Evolutionary conservation across 2,113 vertebrate genomes (phyloP).

Genomic region (Acanthochromis polyacanthus): DNA sequence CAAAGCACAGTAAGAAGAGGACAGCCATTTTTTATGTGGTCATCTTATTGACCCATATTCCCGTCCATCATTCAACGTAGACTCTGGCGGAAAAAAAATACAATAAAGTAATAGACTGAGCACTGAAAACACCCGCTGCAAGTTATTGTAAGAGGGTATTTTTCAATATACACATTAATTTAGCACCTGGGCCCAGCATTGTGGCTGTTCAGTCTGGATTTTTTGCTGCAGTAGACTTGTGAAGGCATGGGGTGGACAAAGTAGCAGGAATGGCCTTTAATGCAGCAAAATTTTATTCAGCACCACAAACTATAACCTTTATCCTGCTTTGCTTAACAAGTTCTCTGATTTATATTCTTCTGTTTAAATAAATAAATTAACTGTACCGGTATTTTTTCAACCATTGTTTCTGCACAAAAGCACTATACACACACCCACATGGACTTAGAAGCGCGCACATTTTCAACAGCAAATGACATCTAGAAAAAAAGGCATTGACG

Average conservation of each 20-base stretch:
- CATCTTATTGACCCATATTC: slow-evolving; percentile 49
- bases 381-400: background rate
- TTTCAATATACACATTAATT: slow-evolving; percentile 46
- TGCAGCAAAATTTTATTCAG: background rate
- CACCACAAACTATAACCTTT: background rate
- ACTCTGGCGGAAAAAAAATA: slow-evolving; percentile 35
- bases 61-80: slow-evolving; percentile 47
- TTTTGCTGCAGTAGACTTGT: background rate
- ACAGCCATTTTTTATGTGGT: slow-evolving; percentile 4
- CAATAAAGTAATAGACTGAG: slow-evolving; percentile 34
- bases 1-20: slow-evolving; percentile 37
- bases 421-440: no score
- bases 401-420: no score
- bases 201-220: slow-evolving; percentile 8
- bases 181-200: background rate
- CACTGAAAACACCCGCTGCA: slow-evolving; percentile 4
- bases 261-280: slow-evolving; percentile 17
- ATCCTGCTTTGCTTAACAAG: background rate
- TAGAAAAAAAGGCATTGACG: no score
- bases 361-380: background rate
- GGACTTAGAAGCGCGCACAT: no score
- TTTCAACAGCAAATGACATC: no score
- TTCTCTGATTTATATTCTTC: slow-evolving; percentile 5
- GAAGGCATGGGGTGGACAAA: background rate
- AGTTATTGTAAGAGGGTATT: slow-evolving; percentile 14